Percentiles rank a stretch among this genome's conserved stretches.
Conservation (phyloP, 2,888 invertebrate genomes). For the Selenia dentaria region DNA sequence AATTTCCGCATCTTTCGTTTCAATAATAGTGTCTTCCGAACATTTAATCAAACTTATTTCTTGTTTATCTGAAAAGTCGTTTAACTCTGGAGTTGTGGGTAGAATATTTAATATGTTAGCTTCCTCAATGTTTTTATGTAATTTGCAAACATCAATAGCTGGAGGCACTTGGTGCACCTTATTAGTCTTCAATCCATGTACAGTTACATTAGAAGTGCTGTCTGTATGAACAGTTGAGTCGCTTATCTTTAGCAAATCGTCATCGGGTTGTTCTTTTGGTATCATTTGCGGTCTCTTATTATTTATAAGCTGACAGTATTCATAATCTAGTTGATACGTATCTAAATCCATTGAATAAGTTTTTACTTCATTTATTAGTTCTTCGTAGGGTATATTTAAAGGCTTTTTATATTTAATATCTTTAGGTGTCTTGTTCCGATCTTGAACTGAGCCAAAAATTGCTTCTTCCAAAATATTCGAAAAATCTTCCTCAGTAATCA, state of each 20-base stretch:
- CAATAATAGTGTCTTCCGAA: too few relatives aligned
- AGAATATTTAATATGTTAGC: conserved; percentile 43
- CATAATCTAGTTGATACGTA: conserved; percentile 58
- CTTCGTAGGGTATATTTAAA: conserved; percentile 56
- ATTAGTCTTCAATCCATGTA: too few relatives aligned
- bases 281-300: conserved; percentile 32
- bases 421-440: conserved; percentile 59
- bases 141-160: too few relatives aligned
- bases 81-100: too few relatives aligned
- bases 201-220: too few relatives aligned
- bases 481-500: conserved; percentile 42
- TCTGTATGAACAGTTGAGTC: too few relatives aligned
- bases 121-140: conserved; percentile 31
- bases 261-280: conserved; percentile 1
- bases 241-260: too few relatives aligned
- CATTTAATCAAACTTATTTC: too few relatives aligned
- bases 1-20: not conserved
- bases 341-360: conserved; percentile 63
- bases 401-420: conserved; percentile 36
- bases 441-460: conserved; percentile 87
- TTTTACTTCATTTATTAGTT: conserved; percentile 65
- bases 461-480: conserved; percentile 74
- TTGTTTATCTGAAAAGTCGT: too few relatives aligned
- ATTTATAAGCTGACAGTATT: conserved; percentile 54
- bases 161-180: too few relatives aligned